Base-by-base conservation (phyloP, 2,113 vertebrate genomes). In the Spea bombifrons region DNA sequence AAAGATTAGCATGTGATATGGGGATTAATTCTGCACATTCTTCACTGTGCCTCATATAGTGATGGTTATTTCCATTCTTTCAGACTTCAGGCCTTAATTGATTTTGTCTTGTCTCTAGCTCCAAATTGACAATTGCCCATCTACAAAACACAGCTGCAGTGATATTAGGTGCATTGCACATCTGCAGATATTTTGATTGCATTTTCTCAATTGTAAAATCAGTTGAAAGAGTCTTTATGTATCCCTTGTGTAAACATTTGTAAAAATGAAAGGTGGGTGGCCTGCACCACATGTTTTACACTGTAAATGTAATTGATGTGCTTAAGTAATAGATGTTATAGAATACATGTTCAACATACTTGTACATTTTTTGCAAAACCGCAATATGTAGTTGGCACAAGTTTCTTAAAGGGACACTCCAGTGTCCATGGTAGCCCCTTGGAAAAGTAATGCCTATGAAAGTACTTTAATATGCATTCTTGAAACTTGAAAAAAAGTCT, bases 41-140 rank as follows among this genome's bases (percentile, higher is more conserved):
- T 52, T 45, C 47, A 53, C 50, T 16, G 15, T 49, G 63, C 10
- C 52, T 80, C 43, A 30, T 46, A 66, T 30, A 80, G 63, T 68
- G 50, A 57, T 73, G 77, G 70, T 73, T 80, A 73, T 80, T 80
- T 73, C 59, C 77, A 73, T 80, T 73, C 77, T 80, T 71, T 68
- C 71, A 73, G 77, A 66, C 50, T 48, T 68, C 44, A 73, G 46
- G 64, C 52, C 77, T 63, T 79, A 79, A 79, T 73, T 79, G 77
- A 79, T 79, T 79, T 79, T 79, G 70, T 79, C 77, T 73, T 80
- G 52, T 80, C 64, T 73, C 64, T 57, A 73, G 77, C 71, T 73
- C 61, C 63, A 73, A 75, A 57, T 67, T 67, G 70, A 67, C 70
- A 73, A 79, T 73, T 67, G 70, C 61, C 64, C 70, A 78, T 78